Evolutionary conservation across 2,888 invertebrate genomes (phyloP).

Genomic region (Drosophila rellima): DNA sequence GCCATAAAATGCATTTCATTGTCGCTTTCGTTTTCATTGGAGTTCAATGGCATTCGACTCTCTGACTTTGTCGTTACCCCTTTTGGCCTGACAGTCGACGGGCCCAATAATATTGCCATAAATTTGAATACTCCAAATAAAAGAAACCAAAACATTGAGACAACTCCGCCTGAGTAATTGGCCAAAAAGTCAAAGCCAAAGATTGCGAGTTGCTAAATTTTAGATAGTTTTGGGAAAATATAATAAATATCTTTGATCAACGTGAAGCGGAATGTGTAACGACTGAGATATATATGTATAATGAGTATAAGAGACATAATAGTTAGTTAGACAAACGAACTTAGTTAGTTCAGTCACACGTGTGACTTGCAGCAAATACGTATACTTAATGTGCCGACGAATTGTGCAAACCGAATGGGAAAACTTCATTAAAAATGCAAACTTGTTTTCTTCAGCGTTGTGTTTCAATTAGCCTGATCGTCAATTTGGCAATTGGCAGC

Average conservation of each 20-base stretch:
- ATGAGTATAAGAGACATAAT: constrained; percentile 6
- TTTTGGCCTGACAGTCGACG: constrained; percentile 32
- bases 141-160: background rate
- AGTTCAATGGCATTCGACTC: constrained; percentile 68
- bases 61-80: constrained; percentile 51
- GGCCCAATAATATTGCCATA: constrained; percentile 47
- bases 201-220: constrained; percentile 19
- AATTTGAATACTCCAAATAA: constrained; percentile 43
- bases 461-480: constrained; percentile 51
- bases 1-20: constrained; percentile 72
- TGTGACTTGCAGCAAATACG: constrained; percentile 32
- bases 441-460: constrained; percentile 22
- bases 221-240: background rate
- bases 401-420: constrained; percentile 54
- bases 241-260: constrained; percentile 38
- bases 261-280: constrained; percentile 47
- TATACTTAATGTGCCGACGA: constrained; percentile 46
- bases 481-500: constrained; percentile 43
- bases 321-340: constrained; percentile 9
- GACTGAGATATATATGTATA: constrained; percentile 6
- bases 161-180: constrained; percentile 54
- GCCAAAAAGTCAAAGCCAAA: constrained; percentile 22
- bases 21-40: constrained; percentile 72
- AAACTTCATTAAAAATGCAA: constrained; percentile 45
- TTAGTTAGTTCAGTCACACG: constrained; percentile 42